Evolutionary conservation across 2,888 invertebrate genomes (phyloP).

Genomic region (Cosmorhoe ocellata): DNA sequence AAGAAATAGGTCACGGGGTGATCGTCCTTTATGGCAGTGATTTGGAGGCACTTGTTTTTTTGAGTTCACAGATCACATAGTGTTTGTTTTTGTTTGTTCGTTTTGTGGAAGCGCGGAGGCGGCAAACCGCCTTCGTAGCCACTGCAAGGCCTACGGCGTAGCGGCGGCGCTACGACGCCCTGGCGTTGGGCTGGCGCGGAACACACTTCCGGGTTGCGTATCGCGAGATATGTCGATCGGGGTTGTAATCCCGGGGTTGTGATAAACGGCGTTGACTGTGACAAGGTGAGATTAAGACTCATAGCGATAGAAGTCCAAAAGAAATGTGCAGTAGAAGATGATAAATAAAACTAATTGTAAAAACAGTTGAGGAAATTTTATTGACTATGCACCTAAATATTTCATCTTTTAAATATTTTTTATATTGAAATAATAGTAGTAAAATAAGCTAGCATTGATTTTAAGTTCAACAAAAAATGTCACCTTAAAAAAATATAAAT

Average conservation of each 20-base stretch:
- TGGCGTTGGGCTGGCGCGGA: slow-evolving; percentile 51
- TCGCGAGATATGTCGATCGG: slow-evolving; percentile 50
- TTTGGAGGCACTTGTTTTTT: slow-evolving; percentile 48
- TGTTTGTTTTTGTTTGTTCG: slow-evolving; percentile 53
- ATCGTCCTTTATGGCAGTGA: slow-evolving; percentile 62
- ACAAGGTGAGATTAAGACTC: no score
- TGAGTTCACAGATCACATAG: slow-evolving; percentile 41
- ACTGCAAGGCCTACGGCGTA: slow-evolving; percentile 77
- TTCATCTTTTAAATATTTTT: no score
- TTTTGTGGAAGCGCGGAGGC: slow-evolving; percentile 56
- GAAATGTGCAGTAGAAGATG: no score
- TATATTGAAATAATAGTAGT: no score
- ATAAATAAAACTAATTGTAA: no score
- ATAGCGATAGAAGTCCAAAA: no score
- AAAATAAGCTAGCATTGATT: no score
- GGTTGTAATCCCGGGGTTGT: not conserved
- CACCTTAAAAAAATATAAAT: no score
- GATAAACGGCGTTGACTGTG: no score
- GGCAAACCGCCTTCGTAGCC: slow-evolving; percentile 63
- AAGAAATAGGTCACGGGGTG: slow-evolving; percentile 69
- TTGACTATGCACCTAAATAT: no score
- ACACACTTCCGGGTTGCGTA: slow-evolving; percentile 59
- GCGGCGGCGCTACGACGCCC: slow-evolving; percentile 63
- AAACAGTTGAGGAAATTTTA: no score
- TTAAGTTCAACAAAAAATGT: no score